These are phyloP conservation scores for Semotilus atromaculatus DNA, from an alignment of 2,797 vertebrate species.

Conservation along the genomic window DNA sequence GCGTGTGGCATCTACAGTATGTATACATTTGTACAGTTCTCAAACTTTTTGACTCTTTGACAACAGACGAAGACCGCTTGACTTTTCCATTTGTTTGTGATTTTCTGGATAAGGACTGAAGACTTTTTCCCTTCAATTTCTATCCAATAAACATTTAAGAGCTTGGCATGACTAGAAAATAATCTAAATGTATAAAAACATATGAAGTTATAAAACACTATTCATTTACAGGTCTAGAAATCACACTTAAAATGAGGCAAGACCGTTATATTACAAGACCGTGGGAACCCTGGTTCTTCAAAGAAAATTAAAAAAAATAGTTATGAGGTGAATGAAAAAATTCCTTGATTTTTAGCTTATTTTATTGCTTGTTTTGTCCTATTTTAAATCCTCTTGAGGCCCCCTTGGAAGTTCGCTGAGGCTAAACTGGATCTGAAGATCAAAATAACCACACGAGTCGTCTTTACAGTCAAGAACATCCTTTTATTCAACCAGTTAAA, in stretches of 20 bases:
- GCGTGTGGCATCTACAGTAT: background rate
- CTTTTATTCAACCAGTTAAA: slow-evolving; percentile 89
- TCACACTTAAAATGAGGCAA: background rate
- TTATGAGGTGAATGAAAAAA: background rate
- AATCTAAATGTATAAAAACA: background rate
- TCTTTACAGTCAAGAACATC: slow-evolving; percentile 86
- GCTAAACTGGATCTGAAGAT: background rate
- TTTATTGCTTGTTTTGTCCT: too few relatives aligned
- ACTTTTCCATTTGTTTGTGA: background rate
- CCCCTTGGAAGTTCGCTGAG: background rate
- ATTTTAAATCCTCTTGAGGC: too few relatives aligned
- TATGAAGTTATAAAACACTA: background rate
- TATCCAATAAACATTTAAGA: background rate
- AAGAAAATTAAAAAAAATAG: background rate
- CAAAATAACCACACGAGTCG: slow-evolving; percentile 53
- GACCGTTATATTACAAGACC: background rate
- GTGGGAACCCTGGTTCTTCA: background rate
- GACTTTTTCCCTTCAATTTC: background rate
- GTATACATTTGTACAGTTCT: background rate
- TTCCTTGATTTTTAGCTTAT: background rate
- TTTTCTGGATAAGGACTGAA: background rate
- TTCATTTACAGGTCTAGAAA: background rate
- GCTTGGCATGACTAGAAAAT: background rate
- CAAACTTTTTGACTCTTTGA: background rate
- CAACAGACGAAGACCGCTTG: background rate